Evolutionary conservation across 2,113 vertebrate genomes (phyloP).

Genomic region (Epinephelus lanceolatus): DNA sequence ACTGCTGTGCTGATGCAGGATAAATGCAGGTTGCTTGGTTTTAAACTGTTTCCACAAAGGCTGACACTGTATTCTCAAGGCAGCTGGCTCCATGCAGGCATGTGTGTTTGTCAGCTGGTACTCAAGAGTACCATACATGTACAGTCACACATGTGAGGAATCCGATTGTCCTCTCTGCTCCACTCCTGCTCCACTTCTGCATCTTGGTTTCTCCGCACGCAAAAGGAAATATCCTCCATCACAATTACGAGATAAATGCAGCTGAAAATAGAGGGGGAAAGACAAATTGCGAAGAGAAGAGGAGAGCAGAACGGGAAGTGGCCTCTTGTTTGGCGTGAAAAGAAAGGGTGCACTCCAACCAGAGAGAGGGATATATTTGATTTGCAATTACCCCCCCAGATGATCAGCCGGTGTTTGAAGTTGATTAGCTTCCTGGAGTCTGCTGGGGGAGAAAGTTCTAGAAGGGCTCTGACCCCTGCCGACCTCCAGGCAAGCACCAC

Average conservation of each 20-base stretch:
- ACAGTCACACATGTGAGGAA: conserved; percentile 31
- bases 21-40: not conserved
- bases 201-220: conserved; percentile 8
- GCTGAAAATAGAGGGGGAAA: not conserved
- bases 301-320: conserved; percentile 27
- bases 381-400: conserved; percentile 68
- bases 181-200: not conserved
- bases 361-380: conserved; percentile 60
- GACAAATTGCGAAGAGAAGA: conserved; percentile 36
- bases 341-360: conserved; percentile 24
- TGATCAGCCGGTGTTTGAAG: conserved; percentile 69
- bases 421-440: conserved; percentile 79
- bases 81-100: conserved; percentile 58
- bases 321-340: conserved; percentile 42
- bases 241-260: conserved; percentile 49
- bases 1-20: conserved; percentile 7
- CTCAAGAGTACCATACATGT: conserved; percentile 21
- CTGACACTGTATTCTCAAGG: conserved; percentile 45
- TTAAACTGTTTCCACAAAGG: conserved; percentile 25
- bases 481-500: conserved; percentile 43
- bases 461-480: conserved; percentile 61
- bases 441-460: conserved; percentile 43
- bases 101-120: conserved; percentile 58
- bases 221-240: conserved; percentile 40
- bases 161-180: conserved; percentile 33